Conservation (phyloP, 2,888 invertebrate species). For the Mellilla xanthometata region DNA sequence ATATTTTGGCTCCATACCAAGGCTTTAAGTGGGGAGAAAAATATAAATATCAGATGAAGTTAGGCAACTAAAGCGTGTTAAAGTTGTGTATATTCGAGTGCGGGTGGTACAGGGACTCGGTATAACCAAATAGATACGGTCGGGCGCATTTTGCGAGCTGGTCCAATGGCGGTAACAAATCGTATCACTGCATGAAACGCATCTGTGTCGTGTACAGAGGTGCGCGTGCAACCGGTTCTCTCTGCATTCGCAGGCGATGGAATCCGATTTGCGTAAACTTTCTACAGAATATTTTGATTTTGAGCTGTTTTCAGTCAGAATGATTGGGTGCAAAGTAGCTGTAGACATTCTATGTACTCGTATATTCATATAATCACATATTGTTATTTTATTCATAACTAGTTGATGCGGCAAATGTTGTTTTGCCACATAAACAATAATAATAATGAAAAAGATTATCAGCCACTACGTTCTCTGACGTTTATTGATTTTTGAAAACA, state of each 20-base stretch:
- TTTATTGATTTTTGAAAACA: too few species aligned
- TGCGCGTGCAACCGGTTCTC: slow-evolving; percentile 29
- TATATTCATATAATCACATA: too few species aligned
- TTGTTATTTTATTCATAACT: too few species aligned
- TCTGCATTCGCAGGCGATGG: slow-evolving; percentile 19
- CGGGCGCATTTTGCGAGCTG: slow-evolving; percentile 38
- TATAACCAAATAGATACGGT: slow-evolving; percentile 40
- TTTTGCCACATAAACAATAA: too few species aligned
- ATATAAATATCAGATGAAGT: slow-evolving; percentile 6
- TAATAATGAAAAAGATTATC: too few species aligned
- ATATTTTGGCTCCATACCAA: slow-evolving; percentile 18
- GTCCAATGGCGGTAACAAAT: slow-evolving; percentile 46
- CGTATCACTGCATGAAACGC: slow-evolving; percentile 41
- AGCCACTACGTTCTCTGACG: too few species aligned
- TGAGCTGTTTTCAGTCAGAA: not conserved
- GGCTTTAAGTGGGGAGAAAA: slow-evolving; percentile 7
- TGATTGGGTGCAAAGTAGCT: slow-evolving; percentile 1
- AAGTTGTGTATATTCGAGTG: slow-evolving; percentile 1
- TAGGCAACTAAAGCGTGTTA: slow-evolving; percentile 3
- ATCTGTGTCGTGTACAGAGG: slow-evolving; percentile 29
- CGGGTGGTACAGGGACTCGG: not conserved
- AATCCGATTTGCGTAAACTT: slow-evolving; percentile 14
- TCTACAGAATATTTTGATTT: not conserved
- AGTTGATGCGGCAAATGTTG: too few species aligned
- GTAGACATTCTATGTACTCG: too few species aligned